A percentile compares a stretch with the other conserved stretches of the same genome.
Conservation (phyloP, 1,140 invertebrate species). For the Drusus annulatus region DNA sequence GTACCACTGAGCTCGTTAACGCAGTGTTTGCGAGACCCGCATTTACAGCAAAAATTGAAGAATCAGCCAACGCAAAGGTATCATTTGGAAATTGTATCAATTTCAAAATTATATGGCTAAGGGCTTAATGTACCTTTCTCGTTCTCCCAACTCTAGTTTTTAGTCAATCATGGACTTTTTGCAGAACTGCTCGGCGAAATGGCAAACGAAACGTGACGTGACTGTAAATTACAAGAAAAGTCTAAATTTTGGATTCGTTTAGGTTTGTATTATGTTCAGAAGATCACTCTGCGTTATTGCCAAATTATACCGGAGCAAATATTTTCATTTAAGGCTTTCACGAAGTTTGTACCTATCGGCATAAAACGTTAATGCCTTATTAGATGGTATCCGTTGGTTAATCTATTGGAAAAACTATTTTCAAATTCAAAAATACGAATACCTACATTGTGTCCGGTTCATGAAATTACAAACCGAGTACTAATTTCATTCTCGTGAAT, state of each 20-base stretch:
- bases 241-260: constrained; percentile 22
- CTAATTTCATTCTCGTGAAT: too few relatives aligned
- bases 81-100: constrained; percentile 7
- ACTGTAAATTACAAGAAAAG: constrained; percentile 42
- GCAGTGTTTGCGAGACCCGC: too few relatives aligned
- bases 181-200: constrained; percentile 42
- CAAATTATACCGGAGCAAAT: constrained; percentile 5
- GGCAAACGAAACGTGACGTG: constrained; percentile 34
- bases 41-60: not conserved
- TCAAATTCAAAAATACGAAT: too few relatives aligned
- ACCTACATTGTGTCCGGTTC: not conserved
- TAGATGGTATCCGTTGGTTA: too few relatives aligned
- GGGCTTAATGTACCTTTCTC: constrained; percentile 8
- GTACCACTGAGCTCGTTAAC: too few relatives aligned
- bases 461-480: too few relatives aligned
- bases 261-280: constrained; percentile 29
- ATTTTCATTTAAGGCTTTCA: not conserved
- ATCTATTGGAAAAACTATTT: too few relatives aligned
- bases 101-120: constrained; percentile 21
- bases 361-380: too few relatives aligned
- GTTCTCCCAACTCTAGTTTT: constrained; percentile 12
- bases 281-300: constrained; percentile 25
- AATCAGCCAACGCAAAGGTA: not conserved
- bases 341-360: not conserved
- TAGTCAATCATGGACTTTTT: constrained; percentile 50